A percentile compares a stretch with the other conserved stretches of the same genome.
These are phyloP conservation scores for Pyralis farinalis DNA, from an alignment of 2,888 invertebrate species.

Conservation along the genomic window DNA sequence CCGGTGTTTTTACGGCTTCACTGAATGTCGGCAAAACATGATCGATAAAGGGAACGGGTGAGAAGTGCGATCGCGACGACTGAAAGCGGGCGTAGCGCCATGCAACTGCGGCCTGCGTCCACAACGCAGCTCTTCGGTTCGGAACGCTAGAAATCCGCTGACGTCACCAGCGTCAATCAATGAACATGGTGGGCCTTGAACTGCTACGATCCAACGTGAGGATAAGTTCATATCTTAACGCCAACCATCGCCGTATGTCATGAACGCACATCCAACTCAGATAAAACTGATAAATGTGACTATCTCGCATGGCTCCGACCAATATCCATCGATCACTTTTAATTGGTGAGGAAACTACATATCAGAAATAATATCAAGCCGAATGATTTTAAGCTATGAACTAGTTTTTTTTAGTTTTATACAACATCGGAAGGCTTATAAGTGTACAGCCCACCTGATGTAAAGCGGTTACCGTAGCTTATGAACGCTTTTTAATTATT, in stretches of 20 bases:
- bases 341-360: too few relatives aligned
- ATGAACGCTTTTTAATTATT: too few relatives aligned
- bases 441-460: too few relatives aligned
- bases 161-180: slow-evolving; percentile 39
- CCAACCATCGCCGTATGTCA: slow-evolving; percentile 6
- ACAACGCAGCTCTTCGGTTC: background rate
- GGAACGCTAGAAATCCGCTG: slow-evolving; percentile 15
- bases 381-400: too few relatives aligned
- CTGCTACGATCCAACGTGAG: slow-evolving; percentile 21
- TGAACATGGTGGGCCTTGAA: slow-evolving; percentile 39
- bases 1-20: slow-evolving; percentile 28
- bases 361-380: too few relatives aligned
- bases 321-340: too few relatives aligned
- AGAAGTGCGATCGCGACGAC: slow-evolving; percentile 26
- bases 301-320: too few relatives aligned
- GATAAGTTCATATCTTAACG: slow-evolving; percentile 14
- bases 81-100: slow-evolving; percentile 27
- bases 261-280: background rate
- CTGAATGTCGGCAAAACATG: slow-evolving; percentile 40
- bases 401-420: too few relatives aligned
- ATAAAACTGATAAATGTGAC: background rate
- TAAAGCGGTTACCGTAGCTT: too few relatives aligned
- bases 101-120: slow-evolving; percentile 18
- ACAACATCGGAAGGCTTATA: too few relatives aligned
- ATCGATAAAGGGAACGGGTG: slow-evolving; percentile 35